Percentiles rank a stretch among this genome's conserved stretches.
Evolutionary conservation across 2,113 vertebrate genomes (phyloP).

Genomic region (Pipa parva): DNA sequence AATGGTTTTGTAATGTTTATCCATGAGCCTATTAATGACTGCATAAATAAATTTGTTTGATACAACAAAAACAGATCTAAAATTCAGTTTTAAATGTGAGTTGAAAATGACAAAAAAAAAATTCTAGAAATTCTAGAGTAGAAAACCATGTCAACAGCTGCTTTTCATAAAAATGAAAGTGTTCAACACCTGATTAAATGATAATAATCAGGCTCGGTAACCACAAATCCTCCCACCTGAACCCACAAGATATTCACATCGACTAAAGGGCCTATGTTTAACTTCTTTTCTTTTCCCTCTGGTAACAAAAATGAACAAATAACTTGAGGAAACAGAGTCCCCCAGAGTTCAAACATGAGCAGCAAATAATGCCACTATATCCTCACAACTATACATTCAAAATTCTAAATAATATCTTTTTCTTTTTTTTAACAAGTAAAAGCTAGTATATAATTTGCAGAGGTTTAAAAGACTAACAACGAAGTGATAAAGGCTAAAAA

Average conservation of each 20-base stretch:
- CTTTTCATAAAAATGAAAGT: neutral
- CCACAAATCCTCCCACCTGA: neutral
- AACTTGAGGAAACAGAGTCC: neutral
- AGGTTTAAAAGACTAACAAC: slow-evolving; percentile 27
- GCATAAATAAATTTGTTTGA: too few species aligned
- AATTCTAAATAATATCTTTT: slow-evolving; percentile 27
- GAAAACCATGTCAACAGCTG: neutral
- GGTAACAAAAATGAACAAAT: slow-evolving; percentile 24
- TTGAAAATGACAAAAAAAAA: too few species aligned
- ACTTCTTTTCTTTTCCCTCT: neutral
- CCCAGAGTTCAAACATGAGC: slow-evolving; percentile 6
- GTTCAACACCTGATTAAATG: neutral
- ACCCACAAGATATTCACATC: neutral
- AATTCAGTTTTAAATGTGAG: too few species aligned
- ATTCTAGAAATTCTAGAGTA: too few species aligned
- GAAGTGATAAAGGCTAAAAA: slow-evolving; percentile 35
- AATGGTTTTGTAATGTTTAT: too few species aligned
- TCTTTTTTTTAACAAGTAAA: slow-evolving; percentile 12
- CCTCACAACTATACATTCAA: slow-evolving; percentile 10
- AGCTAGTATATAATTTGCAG: slow-evolving; percentile 29
- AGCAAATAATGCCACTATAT: slow-evolving; percentile 11
- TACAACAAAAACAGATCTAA: too few species aligned
- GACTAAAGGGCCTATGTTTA: slow-evolving; percentile 6
- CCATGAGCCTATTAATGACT: too few species aligned
- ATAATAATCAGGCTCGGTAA: slow-evolving; percentile 1